Conservation (phyloP, 2,113 vertebrate species). For the Mormyrus lacerda region DNA sequence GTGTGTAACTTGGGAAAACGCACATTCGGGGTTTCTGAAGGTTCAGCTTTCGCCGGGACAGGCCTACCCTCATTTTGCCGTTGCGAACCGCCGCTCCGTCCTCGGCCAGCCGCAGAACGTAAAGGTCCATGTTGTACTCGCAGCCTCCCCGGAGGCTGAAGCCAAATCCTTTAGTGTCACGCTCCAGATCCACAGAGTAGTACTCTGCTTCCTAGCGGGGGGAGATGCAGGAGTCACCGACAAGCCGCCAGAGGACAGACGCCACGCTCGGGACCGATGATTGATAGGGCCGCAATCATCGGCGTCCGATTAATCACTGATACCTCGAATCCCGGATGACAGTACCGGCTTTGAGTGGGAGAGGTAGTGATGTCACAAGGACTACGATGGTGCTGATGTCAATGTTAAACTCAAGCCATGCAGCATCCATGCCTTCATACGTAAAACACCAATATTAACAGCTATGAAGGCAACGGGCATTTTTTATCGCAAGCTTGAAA, state of each 20-base stretch:
- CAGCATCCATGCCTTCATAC: background rate
- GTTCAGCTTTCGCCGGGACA: background rate
- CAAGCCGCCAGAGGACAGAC: constrained; percentile 31
- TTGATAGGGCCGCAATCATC: constrained; percentile 30
- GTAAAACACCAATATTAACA: background rate
- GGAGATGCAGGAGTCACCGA: background rate
- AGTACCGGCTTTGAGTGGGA: constrained; percentile 20
- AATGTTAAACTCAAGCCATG: background rate
- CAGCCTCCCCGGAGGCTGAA: constrained; percentile 94
- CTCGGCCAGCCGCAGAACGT: constrained; percentile 90
- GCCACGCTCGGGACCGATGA: constrained; percentile 46
- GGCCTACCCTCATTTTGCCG: constrained; percentile 90
- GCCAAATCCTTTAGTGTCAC: constrained; percentile 96
- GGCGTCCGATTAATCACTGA: constrained; percentile 55
- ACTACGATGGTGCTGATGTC: constrained; percentile 27
- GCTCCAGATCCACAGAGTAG: constrained; percentile 93
- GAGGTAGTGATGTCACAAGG: constrained; percentile 32
- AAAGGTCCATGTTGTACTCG: constrained; percentile 98
- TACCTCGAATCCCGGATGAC: constrained; percentile 34
- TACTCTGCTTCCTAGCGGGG: constrained; percentile 79
- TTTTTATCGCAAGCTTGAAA: background rate
- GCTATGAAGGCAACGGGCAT: background rate
- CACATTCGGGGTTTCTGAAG: background rate
- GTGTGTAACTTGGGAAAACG: background rate
- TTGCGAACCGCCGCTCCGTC: constrained; percentile 91